Conservation (phyloP, 2,113 vertebrate species). For the Tetrao urogallus region DNA sequence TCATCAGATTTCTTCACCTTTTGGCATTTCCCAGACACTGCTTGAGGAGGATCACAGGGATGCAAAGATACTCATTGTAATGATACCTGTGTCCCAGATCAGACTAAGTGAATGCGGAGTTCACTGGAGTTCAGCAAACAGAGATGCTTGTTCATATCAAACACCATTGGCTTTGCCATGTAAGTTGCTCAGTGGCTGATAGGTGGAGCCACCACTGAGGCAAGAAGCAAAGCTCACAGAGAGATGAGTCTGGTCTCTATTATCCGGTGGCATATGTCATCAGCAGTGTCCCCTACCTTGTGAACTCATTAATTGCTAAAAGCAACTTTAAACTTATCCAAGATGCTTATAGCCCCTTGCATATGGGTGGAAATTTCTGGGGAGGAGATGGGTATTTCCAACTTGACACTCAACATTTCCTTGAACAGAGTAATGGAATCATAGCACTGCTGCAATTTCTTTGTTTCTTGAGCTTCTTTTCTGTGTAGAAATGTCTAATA, state of each 20-base stretch:
- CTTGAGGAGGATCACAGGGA: background rate
- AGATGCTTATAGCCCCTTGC: background rate
- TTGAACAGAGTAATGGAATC: background rate
- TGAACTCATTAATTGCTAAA: background rate
- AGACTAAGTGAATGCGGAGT: background rate
- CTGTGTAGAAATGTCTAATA: background rate
- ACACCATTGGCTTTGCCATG: background rate
- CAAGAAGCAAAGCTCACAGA: background rate
- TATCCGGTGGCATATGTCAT: background rate
- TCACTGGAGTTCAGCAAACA: background rate
- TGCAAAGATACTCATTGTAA: background rate
- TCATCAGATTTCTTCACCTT: background rate
- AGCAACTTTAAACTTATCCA: background rate
- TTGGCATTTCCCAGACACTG: background rate
- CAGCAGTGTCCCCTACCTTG: background rate
- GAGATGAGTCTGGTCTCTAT: background rate
- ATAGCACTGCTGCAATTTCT: background rate
- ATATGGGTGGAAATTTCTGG: background rate
- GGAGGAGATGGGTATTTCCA: background rate
- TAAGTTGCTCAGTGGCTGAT: background rate
- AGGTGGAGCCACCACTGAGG: fast-evolving
- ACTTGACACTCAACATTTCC: background rate
- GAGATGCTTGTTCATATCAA: background rate
- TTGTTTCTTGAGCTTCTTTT: background rate
- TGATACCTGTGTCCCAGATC: too few species aligned